These are phyloP conservation scores for Axea sp. DNA, from an alignment of 2,888 invertebrate species.

Conservation along the genomic window DNA sequence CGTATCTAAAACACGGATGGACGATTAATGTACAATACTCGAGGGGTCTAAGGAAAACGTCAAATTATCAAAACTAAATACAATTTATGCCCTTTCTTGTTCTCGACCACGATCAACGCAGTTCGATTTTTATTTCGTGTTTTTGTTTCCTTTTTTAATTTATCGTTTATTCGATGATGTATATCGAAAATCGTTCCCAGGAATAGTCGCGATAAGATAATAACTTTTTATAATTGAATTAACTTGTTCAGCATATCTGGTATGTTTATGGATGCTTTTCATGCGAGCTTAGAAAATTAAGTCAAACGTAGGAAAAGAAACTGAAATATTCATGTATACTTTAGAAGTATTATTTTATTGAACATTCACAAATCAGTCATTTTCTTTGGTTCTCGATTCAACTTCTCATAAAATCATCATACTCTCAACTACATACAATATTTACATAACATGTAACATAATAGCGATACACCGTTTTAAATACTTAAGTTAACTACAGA, in stretches of 20 bases:
- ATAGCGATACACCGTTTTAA: constrained; percentile 27
- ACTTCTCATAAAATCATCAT: constrained; percentile 20
- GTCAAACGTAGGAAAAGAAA: neutral
- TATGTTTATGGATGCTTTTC: constrained; percentile 42
- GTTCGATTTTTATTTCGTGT: too few relatives aligned
- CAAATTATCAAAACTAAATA: constrained; percentile 51
- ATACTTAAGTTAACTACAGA: too few relatives aligned
- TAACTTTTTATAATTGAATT: constrained; percentile 53
- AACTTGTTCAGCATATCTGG: constrained; percentile 51
- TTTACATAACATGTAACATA: constrained; percentile 32
- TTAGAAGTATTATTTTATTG: constrained; percentile 41
- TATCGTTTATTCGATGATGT: constrained; percentile 47
- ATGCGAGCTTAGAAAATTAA: constrained; percentile 1
- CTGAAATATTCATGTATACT: too few relatives aligned
- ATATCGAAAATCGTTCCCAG: constrained; percentile 41
- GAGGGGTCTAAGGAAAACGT: constrained; percentile 42
- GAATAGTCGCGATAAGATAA: constrained; percentile 49
- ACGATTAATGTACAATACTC: constrained; percentile 52
- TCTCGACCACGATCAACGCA: too few relatives aligned
- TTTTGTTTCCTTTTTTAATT: too few relatives aligned
- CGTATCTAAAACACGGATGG: constrained; percentile 47
- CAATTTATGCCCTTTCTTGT: constrained; percentile 41
- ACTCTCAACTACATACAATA: constrained; percentile 35
- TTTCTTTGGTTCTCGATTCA: constrained; percentile 54
- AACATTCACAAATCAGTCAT: constrained; percentile 56